Evolutionary conservation across 2,113 vertebrate species (phyloP).

Genomic region (Cynocephalus volans): DNA sequence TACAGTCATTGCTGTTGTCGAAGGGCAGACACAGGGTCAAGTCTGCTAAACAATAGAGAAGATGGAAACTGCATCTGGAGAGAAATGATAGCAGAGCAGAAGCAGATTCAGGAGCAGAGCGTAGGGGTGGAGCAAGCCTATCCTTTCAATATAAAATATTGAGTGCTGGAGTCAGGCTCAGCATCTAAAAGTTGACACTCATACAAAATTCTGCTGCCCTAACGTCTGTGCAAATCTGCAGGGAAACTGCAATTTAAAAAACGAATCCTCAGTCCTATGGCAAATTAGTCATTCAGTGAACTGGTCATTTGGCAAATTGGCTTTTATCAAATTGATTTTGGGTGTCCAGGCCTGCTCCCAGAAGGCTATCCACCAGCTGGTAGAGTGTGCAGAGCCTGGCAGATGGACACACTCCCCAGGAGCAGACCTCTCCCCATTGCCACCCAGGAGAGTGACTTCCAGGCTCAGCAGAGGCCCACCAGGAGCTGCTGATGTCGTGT

Average conservation of each 20-base stretch:
- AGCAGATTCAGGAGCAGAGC: background rate
- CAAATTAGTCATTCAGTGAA: constrained; percentile 63
- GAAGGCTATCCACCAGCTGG: constrained; percentile 16
- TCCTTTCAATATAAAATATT: background rate
- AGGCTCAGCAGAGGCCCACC: background rate
- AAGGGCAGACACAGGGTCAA: background rate
- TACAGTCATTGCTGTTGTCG: background rate
- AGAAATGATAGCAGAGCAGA: background rate
- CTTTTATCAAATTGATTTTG: constrained; percentile 72
- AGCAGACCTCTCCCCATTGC: background rate
- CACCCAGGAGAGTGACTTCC: background rate
- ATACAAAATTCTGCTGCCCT: background rate
- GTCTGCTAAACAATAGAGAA: background rate
- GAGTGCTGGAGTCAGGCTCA: background rate
- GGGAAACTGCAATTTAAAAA: constrained; percentile 42
- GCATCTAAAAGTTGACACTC: background rate
- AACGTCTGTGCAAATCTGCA: background rate
- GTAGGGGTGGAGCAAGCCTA: background rate
- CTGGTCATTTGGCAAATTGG: constrained; percentile 72
- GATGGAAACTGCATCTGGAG: background rate
- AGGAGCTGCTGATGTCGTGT: background rate
- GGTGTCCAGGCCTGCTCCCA: background rate
- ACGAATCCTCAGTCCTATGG: background rate
- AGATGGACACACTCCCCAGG: background rate
- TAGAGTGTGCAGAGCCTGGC: background rate